These are phyloP conservation scores for Trematocara nigrifrons DNA, from an alignment of 2,113 vertebrate species.

Conservation along the genomic window DNA sequence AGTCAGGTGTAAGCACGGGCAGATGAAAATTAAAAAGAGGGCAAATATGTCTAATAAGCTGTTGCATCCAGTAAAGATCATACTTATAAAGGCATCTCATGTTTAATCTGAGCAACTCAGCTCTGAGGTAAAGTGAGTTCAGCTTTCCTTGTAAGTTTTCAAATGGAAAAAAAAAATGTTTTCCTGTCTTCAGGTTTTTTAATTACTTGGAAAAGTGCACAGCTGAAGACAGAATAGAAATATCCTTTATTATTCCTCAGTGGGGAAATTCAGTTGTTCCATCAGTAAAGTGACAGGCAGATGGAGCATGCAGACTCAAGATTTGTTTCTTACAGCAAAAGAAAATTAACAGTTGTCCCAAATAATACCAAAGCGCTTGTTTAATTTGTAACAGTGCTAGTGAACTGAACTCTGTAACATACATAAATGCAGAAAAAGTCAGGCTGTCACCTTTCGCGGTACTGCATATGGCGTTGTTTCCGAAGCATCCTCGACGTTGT, in stretches of 20 bases:
- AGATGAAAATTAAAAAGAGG: background rate
- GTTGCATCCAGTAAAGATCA: background rate
- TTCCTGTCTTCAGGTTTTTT: background rate
- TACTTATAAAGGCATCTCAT: background rate
- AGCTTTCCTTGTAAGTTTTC: background rate
- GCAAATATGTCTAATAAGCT: background rate
- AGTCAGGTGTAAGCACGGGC: background rate
- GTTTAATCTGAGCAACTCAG: background rate
- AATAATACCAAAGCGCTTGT: slow-evolving; percentile 6
- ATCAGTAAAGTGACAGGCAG: background rate
- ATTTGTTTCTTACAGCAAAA: slow-evolving; percentile 13
- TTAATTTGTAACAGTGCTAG: background rate
- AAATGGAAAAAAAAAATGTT: background rate
- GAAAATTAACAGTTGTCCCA: background rate
- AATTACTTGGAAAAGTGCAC: background rate
- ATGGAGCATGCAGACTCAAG: background rate
- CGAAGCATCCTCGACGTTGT: slow-evolving; percentile 82
- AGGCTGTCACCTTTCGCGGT: slow-evolving; percentile 70
- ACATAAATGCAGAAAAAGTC: background rate
- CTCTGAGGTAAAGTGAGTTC: background rate
- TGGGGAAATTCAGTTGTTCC: background rate
- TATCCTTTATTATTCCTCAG: background rate
- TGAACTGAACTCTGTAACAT: background rate
- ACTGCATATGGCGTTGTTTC: slow-evolving; percentile 71
- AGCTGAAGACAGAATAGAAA: background rate